Evolutionary conservation across 2,113 vertebrate species (phyloP).

Genomic region (Terrapene triunguis): DNA sequence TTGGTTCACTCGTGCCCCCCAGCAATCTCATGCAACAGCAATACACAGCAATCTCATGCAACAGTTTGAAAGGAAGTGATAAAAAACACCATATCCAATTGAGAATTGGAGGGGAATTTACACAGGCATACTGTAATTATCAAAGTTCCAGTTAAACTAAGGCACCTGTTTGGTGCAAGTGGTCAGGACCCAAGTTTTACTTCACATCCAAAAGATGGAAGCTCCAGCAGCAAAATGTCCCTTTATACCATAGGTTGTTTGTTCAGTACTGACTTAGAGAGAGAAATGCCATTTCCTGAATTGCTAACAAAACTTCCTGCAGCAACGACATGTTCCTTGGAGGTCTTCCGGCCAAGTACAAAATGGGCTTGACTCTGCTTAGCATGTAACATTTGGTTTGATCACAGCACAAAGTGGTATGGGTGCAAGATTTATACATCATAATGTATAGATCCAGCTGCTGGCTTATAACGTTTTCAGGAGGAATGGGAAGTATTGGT

Average conservation of each 20-base stretch:
- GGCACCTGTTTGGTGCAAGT: not conserved
- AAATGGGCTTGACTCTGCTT: not conserved
- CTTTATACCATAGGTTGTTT: not conserved
- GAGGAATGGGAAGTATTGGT: constrained; percentile 19
- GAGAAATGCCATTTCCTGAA: not conserved
- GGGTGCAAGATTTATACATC: constrained; percentile 13
- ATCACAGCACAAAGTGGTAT: constrained; percentile 46
- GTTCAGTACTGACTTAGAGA: not conserved
- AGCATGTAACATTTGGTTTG: constrained; percentile 56
- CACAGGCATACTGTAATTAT: not conserved
- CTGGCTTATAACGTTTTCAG: constrained; percentile 36
- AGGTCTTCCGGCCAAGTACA: constrained; percentile 24
- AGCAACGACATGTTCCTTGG: not conserved
- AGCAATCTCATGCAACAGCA: not conserved
- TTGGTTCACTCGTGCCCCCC: not conserved
- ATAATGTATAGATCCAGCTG: constrained; percentile 50
- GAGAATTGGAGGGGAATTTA: not conserved
- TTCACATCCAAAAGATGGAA: not conserved
- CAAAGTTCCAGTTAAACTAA: not conserved
- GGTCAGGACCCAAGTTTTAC: constrained; percentile 17
- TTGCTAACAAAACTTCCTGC: not conserved
- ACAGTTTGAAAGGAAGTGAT: not conserved
- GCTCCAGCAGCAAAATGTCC: not conserved
- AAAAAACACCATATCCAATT: not conserved
- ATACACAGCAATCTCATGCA: not conserved